phyloP scores from a whole-genome alignment of 2,888 invertebrate genomes.

The Oxyscelio sp. region DNA sequence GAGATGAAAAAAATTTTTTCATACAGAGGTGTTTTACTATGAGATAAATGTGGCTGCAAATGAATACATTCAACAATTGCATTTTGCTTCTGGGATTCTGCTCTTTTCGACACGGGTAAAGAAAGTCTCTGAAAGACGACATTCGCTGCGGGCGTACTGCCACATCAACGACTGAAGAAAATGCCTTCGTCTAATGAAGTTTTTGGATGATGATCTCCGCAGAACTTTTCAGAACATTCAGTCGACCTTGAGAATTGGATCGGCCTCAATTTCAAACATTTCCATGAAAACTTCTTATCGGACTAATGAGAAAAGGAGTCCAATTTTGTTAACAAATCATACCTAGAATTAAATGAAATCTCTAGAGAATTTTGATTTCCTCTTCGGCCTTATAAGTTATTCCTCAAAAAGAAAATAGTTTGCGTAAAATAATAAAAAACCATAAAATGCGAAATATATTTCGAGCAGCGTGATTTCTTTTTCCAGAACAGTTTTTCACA shows the following conservation, averaged over 20 bases:
- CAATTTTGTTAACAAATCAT: slow-evolving; percentile 9
- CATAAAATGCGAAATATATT: slow-evolving; percentile 25
- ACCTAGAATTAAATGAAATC: neutral
- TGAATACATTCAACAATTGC: slow-evolving; percentile 53
- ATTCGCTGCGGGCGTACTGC: slow-evolving; percentile 58
- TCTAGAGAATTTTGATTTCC: neutral
- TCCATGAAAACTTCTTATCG: slow-evolving; percentile 19
- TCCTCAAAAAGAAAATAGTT: slow-evolving; percentile 11
- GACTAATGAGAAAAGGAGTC: neutral
- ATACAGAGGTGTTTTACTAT: slow-evolving; percentile 18
- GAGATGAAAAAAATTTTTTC: slow-evolving; percentile 24
- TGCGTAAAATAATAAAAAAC: slow-evolving; percentile 8
- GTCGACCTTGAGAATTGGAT: slow-evolving; percentile 52
- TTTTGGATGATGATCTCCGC: slow-evolving; percentile 54
- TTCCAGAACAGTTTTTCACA: too few relatives aligned
- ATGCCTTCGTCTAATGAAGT: slow-evolving; percentile 52
- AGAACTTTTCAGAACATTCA: slow-evolving; percentile 50
- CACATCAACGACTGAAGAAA: slow-evolving; percentile 56
- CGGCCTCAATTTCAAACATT: slow-evolving; percentile 32
- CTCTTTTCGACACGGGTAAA: slow-evolving; percentile 43
- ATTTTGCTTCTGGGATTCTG: slow-evolving; percentile 51
- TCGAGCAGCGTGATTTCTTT: slow-evolving; percentile 4
- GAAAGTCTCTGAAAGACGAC: slow-evolving; percentile 56
- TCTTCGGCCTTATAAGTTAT: neutral
- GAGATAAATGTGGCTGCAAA: slow-evolving; percentile 40